These are phyloP conservation scores for Epistrophe grossulariae DNA, from an alignment of 2,888 invertebrate species.

Conservation along the genomic window DNA sequence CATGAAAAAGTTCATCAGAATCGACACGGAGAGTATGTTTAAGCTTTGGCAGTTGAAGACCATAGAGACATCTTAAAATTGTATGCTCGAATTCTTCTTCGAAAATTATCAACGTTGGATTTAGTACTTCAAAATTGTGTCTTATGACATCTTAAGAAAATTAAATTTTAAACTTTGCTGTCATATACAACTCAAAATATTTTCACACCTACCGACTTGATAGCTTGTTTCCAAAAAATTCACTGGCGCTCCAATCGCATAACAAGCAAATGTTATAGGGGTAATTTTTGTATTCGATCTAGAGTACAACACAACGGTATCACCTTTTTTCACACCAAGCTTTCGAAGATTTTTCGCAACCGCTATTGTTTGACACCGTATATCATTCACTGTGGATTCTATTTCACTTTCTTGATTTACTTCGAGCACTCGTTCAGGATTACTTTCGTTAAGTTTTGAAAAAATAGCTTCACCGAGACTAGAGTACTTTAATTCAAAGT, in stretches of 20 bases:
- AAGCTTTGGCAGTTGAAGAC: conserved; percentile 7
- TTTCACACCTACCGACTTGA: conserved; percentile 55
- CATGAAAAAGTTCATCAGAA: background rate
- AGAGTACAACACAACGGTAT: conserved; percentile 71
- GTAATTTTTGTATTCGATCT: conserved; percentile 60
- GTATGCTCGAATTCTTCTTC: conserved; percentile 42
- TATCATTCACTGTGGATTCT: conserved; percentile 58
- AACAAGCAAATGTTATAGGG: conserved; percentile 71
- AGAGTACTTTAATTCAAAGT: background rate
- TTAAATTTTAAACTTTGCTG: background rate
- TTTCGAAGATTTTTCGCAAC: conserved; percentile 66
- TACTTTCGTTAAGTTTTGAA: conserved; percentile 25
- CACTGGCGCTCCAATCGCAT: conserved; percentile 66
- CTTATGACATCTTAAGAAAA: conserved; percentile 51
- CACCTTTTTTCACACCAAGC: conserved; percentile 69
- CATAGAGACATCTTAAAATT: conserved; percentile 12
- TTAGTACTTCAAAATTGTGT: conserved; percentile 27
- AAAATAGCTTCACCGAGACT: conserved; percentile 57
- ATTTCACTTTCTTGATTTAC: conserved; percentile 64
- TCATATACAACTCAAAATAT: background rate
- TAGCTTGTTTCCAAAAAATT: conserved; percentile 76
- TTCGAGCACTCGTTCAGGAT: conserved; percentile 66
- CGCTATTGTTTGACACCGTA: conserved; percentile 62
- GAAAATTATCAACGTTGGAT: conserved; percentile 69
- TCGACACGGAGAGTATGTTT: background rate